Conservation (phyloP, 2,797 vertebrate genomes). For the Pogoniulus pusillus region DNA sequence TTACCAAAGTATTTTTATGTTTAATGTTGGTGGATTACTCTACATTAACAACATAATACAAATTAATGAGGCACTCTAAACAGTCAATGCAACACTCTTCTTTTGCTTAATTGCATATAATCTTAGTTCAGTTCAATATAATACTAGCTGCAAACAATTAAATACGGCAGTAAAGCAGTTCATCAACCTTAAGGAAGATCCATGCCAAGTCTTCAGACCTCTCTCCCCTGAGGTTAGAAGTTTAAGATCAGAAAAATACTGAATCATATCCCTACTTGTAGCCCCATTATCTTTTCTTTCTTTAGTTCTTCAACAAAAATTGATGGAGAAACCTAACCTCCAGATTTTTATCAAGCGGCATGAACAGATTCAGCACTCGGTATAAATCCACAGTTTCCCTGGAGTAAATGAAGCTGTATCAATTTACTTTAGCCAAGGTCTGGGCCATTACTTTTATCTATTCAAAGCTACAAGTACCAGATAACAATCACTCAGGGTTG, state of each 20-base stretch:
- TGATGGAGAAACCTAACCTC: constrained; percentile 50
- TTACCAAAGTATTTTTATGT: constrained; percentile 22
- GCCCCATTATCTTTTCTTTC: constrained; percentile 19
- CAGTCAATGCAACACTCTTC: constrained; percentile 13
- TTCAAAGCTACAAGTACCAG: constrained; percentile 30
- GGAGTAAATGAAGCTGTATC: constrained; percentile 20
- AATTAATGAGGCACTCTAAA: constrained; percentile 51
- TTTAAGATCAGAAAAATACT: constrained; percentile 41
- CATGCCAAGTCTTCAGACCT: constrained; percentile 35
- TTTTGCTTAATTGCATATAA: constrained; percentile 65
- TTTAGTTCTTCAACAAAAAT: constrained; percentile 34
- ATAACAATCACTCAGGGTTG: constrained; percentile 7
- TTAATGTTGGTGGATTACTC: neutral
- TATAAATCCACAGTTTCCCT: constrained; percentile 11
- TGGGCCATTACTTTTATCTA: constrained; percentile 32
- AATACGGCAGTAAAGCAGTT: constrained; percentile 55
- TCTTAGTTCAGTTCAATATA: constrained; percentile 61
- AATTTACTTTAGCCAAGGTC: constrained; percentile 36
- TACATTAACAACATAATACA: constrained; percentile 50
- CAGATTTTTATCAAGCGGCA: constrained; percentile 49
- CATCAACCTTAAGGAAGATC: constrained; percentile 68
- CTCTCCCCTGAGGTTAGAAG: constrained; percentile 24
- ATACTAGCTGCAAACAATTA: constrained; percentile 68
- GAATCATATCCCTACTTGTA: constrained; percentile 37
- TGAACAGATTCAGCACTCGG: constrained; percentile 32